Evolutionary conservation across 2,113 vertebrate genomes (phyloP), one percentile per base, ranked within the genome.

Genomic region (Sylvietta virens): DNA sequence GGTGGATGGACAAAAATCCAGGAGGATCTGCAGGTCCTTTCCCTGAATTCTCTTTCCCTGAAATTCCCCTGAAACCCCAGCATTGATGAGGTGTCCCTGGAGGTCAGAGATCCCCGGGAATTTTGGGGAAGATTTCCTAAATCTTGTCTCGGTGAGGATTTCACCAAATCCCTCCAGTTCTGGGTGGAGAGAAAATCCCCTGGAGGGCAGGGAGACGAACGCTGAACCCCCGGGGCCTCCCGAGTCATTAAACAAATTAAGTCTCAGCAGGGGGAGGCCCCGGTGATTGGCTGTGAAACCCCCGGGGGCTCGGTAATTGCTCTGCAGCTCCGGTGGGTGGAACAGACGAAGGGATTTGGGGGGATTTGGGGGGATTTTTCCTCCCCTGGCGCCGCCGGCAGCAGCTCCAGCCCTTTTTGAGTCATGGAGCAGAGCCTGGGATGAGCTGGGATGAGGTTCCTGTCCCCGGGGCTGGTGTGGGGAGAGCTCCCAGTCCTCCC

Each of bases 191-290:
- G 17, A 20, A 58, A 88, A 91, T 35, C 37, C 60, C 62, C 10
- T 1, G 12, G 81, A 81, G 82, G 35, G 44, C 31, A 7, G 39
- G 71, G 73, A 80, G 80, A n/a, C 6, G 20, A 50, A 67, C 60
- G 40, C 94, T 45, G 54, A 57, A 11, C 27, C 88, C 76, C n/a
- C 1, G 4, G 70, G 91, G 90, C 78, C 79, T 96, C 84, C 40
- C 19, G 13, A 66, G 70, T 94, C 81, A 94, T 96, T 88, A 95
- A 92, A 66, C 48, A 56, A 96, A 97, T 96, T 50, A 94, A 95
- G 15, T 24, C 82, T 90, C 13, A 42, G 90, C 89, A 27, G 28
- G 13, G 66, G 88, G 92, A 82, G 92, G 88, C 84, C 78, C 86
- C 71, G 60, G 71, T 76, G 95, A 77, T 28, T 45, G 84, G 92